phyloP scores from a whole-genome alignment of 2,113 vertebrate genomes.

The Tringa solitaria region DNA sequence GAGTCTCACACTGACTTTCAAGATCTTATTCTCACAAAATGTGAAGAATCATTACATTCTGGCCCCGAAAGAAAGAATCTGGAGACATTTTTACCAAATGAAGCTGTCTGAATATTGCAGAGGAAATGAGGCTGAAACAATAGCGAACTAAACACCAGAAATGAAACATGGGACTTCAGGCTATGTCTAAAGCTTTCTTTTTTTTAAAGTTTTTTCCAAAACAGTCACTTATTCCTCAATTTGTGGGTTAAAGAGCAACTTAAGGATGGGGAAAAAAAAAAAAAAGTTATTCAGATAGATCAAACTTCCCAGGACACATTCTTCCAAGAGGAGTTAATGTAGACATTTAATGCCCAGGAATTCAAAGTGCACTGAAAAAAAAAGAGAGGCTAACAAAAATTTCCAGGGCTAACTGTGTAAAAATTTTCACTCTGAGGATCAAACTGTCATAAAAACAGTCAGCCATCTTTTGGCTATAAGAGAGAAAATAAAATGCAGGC shows the following conservation, averaged over 20 bases:
- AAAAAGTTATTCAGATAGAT: not conserved
- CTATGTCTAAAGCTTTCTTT: not conserved
- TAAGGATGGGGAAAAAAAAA: not conserved
- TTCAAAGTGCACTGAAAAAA: not conserved
- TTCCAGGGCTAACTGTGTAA: not conserved
- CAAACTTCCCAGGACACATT: not conserved
- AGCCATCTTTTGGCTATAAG: not conserved
- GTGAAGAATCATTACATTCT: not conserved
- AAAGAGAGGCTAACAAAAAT: not conserved
- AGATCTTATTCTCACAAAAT: not conserved
- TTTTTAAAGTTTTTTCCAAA: not conserved
- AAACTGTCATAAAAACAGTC: not conserved
- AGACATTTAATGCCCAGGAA: not conserved
- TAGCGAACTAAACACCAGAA: not conserved
- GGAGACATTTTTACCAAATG: not conserved
- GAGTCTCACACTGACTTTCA: not conserved
- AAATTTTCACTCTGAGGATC: not conserved
- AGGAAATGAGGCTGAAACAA: constrained; percentile 20
- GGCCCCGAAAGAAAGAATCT: not conserved
- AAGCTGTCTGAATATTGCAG: not conserved
- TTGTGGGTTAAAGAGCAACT: not conserved
- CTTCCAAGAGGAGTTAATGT: not conserved
- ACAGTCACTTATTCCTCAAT: not conserved
- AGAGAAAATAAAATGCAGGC: not conserved
- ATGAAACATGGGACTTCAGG: not conserved